These are phyloP conservation scores for Nothura maculosa DNA, from an alignment of 2,797 vertebrate species.

Conservation along the genomic window DNA sequence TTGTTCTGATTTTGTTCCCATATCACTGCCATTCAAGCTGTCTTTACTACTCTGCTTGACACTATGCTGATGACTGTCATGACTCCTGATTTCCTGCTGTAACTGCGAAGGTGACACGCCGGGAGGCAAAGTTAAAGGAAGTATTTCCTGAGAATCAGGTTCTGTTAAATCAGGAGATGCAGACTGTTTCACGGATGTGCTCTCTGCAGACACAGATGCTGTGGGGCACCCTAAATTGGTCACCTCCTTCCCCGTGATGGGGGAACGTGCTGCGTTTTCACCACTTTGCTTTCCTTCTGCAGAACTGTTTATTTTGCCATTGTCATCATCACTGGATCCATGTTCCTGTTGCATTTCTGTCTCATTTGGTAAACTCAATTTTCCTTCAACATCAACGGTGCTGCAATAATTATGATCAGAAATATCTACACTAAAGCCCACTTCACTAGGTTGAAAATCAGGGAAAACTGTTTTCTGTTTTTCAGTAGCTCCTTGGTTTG, in stretches of 20 bases:
- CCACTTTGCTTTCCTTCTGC: background rate
- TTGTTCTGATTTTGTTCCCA: background rate
- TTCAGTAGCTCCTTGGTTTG: background rate
- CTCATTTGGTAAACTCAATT: background rate
- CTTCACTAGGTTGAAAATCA: background rate
- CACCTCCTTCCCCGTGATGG: background rate
- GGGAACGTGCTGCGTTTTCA: background rate
- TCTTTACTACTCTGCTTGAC: background rate
- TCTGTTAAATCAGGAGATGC: background rate
- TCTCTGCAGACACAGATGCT: background rate
- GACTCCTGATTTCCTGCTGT: background rate
- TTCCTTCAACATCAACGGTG: conserved; percentile 11
- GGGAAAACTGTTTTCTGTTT: background rate
- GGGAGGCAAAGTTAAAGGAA: conserved; percentile 31
- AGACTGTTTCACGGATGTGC: background rate
- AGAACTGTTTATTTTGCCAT: background rate
- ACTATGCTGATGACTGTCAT: background rate
- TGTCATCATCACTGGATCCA: background rate
- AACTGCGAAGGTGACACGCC: background rate
- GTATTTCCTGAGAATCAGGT: background rate
- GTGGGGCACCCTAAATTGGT: background rate
- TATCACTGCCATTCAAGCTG: background rate
- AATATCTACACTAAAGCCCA: background rate
- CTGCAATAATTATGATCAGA: background rate
- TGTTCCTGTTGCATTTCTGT: background rate